Percentiles rank a stretch among this genome's conserved stretches.
These are phyloP conservation scores for Sylvia borin DNA, from an alignment of 2,797 vertebrate genomes.

Conservation along the genomic window DNA sequence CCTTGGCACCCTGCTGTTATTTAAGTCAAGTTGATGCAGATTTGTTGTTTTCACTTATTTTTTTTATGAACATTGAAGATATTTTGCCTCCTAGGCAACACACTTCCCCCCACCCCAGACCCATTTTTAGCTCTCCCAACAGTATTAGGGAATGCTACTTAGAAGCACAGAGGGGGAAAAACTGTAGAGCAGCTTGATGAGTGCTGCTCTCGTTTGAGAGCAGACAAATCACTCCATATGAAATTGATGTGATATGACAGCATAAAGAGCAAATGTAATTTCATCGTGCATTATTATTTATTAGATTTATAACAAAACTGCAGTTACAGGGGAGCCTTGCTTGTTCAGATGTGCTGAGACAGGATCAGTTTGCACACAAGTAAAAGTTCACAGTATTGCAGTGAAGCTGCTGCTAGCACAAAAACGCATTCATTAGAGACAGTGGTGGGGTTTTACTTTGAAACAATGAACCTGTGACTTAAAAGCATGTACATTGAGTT, in stretches of 20 bases:
- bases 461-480: neutral
- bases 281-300: slow-evolving; percentile 41
- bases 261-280: slow-evolving; percentile 27
- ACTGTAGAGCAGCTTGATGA: slow-evolving; percentile 5
- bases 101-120: neutral
- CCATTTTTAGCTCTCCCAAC: slow-evolving; percentile 9
- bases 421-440: neutral
- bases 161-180: neutral
- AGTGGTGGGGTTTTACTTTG: neutral
- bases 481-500: neutral
- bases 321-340: neutral
- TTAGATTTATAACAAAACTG: slow-evolving; percentile 18
- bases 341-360: neutral
- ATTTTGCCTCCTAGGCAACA: slow-evolving; percentile 44
- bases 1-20: slow-evolving; percentile 3
- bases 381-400: neutral
- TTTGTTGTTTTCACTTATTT: slow-evolving; percentile 27
- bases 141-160: neutral
- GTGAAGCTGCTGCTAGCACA: neutral
- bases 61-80: neutral
- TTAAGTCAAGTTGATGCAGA: slow-evolving; percentile 28
- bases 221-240: neutral
- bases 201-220: neutral
- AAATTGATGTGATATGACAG: neutral
- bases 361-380: neutral